Base-by-base conservation (phyloP, 2,797 vertebrate genomes). In the Cyprinella venusta region DNA sequence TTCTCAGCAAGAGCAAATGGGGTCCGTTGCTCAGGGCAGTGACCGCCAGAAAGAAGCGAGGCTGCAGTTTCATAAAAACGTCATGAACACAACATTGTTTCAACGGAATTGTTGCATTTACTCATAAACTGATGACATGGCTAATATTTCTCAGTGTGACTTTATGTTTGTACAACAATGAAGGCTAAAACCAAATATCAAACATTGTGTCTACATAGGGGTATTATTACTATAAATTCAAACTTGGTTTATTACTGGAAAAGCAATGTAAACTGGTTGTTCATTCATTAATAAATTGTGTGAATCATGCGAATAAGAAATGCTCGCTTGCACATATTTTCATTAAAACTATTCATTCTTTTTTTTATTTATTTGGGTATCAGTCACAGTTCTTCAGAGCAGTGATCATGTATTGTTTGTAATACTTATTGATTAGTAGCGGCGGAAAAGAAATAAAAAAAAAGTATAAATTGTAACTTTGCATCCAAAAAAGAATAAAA, bases 1-100 rank as follows among this genome's bases (percentile, higher is more conserved):
- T 94, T 61, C 92, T 93, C 42, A 88, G 92, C 76, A 93, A 89
- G 77, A 93, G 93, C 83, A 88, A 83, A 76, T 91, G 90, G 90
- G 77, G 84, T 19, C 85, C 87, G 1, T 36, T 90, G 33, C 79
- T 89, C 36, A 75, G 87, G 36, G 82, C 86, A 18, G 88, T 89
- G 9, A 88, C 84, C 5, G 76, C 76, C 52, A 87, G 52, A 79
- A 88, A 76, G 74, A 86, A 86, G 71, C 71, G 63, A 78, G 19
- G 63, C 33, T 24, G 76, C 54, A 38, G 8, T n/a, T 48, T 71
- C 33, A n/a, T 10, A 6, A 64, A 78, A 65, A n/a, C 18, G 8
- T 12, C 19, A 67, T 79, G 18, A 52, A 79, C 61, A 50, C 26
- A 21, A 12, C 40, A 65, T 40, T 13, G 16, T 68, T 54, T 38